Percentiles rank a stretch among this genome's conserved stretches.
Conservation (phyloP, 2,113 vertebrate genomes). For the Phalacrocorax pelagicus region DNA sequence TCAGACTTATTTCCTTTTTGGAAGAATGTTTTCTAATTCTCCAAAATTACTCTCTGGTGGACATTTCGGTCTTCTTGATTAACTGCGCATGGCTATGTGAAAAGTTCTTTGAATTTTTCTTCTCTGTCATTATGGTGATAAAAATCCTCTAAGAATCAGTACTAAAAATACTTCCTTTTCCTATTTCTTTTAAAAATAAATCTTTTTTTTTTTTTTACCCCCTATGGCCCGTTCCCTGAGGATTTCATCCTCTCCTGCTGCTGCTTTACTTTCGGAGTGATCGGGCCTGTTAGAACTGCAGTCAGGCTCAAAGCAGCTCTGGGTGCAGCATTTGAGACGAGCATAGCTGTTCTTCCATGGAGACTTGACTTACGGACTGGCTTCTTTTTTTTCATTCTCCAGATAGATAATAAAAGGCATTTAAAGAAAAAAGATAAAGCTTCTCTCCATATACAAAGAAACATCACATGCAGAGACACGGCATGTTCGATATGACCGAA, state of each 20-base stretch:
- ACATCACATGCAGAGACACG: neutral
- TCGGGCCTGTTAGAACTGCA: neutral
- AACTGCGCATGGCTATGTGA: neutral
- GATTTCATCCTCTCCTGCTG: neutral
- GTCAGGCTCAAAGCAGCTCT: neutral
- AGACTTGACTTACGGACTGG: neutral
- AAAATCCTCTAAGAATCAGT: neutral
- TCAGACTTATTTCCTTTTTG: neutral
- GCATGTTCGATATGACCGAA: neutral
- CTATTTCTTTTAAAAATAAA: neutral
- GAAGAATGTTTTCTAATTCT: neutral
- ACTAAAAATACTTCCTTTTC: neutral
- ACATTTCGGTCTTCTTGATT: neutral
- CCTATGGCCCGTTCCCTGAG: neutral
- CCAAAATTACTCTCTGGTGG: neutral
- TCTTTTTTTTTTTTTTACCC: neutral
- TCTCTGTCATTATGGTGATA: neutral
- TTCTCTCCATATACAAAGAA: neutral
- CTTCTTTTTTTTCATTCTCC: neutral
- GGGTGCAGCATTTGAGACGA: too few species aligned
- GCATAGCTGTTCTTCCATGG: neutral
- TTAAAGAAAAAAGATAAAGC: neutral
- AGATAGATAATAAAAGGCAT: neutral
- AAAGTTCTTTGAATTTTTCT: neutral
- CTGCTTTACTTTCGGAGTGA: neutral